A percentile compares a stretch with the other conserved stretches of the same genome.
These are phyloP conservation scores for Paradoxurus hermaphroditus DNA, from an alignment of 2,113 vertebrate species.

Conservation along the genomic window DNA sequence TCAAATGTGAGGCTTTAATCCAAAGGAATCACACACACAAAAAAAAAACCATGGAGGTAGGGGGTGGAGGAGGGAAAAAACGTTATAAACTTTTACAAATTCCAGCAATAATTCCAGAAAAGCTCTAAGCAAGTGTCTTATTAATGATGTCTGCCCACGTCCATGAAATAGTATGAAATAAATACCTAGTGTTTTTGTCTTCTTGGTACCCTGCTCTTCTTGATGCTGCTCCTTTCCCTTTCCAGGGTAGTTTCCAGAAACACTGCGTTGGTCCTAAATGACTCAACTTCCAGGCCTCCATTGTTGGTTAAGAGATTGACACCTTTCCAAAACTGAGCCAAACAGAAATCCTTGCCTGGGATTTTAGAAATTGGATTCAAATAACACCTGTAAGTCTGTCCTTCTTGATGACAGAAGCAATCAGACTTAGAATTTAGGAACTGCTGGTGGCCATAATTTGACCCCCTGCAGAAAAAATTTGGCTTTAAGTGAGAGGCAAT, in stretches of 20 bases:
- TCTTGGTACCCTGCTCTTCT: neutral
- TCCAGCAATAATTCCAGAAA: neutral
- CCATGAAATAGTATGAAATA: neutral
- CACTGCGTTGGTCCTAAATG: neutral
- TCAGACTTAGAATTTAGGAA: neutral
- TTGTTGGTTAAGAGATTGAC: neutral
- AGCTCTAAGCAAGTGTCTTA: neutral
- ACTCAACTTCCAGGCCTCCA: neutral
- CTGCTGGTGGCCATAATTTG: neutral
- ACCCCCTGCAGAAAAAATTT: neutral
- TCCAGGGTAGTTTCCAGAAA: neutral
- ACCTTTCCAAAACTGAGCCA: neutral
- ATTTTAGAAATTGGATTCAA: neutral
- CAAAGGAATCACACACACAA: neutral
- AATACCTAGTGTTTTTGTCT: neutral
- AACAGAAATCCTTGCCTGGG: neutral
- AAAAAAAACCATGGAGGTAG: neutral
- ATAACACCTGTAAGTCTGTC: neutral
- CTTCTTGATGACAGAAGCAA: neutral
- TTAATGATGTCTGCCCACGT: neutral
- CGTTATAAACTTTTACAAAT: neutral
- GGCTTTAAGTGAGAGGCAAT: neutral
- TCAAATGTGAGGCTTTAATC: neutral
- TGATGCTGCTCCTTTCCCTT: neutral
- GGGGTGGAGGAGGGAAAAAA: neutral